phyloP scores from a whole-genome alignment of 1,140 invertebrate species.

The Uloborus diversus region DNA sequence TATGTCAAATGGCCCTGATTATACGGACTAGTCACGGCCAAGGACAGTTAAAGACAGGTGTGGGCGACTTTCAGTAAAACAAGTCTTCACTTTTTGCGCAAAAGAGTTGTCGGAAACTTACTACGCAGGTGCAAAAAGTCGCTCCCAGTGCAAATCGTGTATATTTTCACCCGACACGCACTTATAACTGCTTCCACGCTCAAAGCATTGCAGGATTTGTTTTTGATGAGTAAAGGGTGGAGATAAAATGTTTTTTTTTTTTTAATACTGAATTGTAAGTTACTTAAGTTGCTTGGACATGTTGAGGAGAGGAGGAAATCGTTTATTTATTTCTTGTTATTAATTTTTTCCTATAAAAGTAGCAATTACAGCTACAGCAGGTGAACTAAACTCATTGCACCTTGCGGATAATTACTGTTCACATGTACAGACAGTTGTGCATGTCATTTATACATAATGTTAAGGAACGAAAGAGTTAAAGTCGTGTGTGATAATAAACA shows the following conservation, averaged over 20 bases:
- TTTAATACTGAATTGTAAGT: neutral
- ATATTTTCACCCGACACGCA: conserved; percentile 13
- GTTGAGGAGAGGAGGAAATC: conserved; percentile 11
- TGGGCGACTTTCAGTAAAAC: conserved; percentile 33
- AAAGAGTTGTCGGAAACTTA: conserved; percentile 8
- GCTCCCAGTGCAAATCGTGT: neutral
- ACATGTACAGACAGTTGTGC: no score
- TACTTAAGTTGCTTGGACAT: neutral
- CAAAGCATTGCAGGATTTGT: neutral
- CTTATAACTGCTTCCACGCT: neutral
- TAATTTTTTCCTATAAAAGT: neutral
- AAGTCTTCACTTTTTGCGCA: conserved; percentile 4
- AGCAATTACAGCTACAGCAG: neutral
- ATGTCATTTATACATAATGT: no score
- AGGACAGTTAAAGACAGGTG: conserved; percentile 38
- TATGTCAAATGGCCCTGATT: conserved; percentile 33
- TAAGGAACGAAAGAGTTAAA: no score
- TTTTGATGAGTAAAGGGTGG: conserved; percentile 3
- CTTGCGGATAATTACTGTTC: neutral
- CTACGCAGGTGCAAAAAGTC: conserved; percentile 23
- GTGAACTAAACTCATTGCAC: conserved; percentile 11
- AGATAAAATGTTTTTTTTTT: neutral
- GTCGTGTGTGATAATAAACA: no score
- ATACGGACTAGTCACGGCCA: conserved; percentile 36
- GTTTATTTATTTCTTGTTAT: no score